These are phyloP conservation scores for Pygoscelis antarcticus DNA, from an alignment of 2,113 vertebrate species.

Conservation along the genomic window DNA sequence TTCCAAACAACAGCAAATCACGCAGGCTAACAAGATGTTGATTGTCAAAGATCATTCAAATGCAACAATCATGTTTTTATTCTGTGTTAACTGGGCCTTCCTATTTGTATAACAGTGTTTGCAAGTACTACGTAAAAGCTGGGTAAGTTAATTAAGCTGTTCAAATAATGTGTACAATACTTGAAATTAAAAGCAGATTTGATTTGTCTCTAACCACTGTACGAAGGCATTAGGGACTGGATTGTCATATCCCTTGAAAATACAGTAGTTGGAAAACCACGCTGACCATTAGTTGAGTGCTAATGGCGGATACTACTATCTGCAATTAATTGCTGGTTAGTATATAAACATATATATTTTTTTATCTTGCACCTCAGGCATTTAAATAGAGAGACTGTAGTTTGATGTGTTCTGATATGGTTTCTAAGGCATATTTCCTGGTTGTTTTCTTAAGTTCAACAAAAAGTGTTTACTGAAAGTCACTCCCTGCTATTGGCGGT, in stretches of 20 bases:
- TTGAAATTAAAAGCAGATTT: conserved; percentile 26
- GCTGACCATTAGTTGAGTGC: not conserved
- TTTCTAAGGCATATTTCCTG: not conserved
- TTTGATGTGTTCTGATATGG: not conserved
- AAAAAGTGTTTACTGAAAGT: not conserved
- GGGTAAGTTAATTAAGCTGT: not conserved
- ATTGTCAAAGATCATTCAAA: not conserved
- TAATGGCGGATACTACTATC: not conserved
- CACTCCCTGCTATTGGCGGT: fast-evolving
- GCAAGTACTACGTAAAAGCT: not conserved
- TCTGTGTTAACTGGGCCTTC: not conserved
- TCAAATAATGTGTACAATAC: not conserved
- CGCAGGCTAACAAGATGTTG: no score
- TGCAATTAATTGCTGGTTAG: not conserved
- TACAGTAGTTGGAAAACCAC: not conserved
- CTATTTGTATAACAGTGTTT: not conserved
- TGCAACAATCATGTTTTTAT: not conserved
- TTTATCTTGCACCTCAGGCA: not conserved
- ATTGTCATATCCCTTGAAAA: not conserved
- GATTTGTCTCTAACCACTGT: not conserved
- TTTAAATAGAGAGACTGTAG: not conserved
- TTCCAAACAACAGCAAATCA: not conserved
- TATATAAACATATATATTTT: not conserved
- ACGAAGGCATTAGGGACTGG: not conserved
- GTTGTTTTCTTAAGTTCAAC: not conserved